Conservation (phyloP, 2,113 vertebrate species). For the Xenotilapia longispinis region DNA sequence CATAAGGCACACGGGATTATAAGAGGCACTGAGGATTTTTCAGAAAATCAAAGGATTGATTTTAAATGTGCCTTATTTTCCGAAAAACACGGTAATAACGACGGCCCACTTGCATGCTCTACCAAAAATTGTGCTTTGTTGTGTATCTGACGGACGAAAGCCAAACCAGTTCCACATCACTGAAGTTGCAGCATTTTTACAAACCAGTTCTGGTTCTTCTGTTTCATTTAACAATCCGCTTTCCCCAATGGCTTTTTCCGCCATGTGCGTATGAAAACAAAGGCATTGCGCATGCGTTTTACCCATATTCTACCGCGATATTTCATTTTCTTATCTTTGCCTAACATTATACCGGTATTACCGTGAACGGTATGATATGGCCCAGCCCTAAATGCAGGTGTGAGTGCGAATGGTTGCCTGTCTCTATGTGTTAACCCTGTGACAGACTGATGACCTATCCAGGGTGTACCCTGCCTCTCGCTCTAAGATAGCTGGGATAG, state of each 20-base stretch:
- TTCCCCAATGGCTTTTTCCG: not conserved
- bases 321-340: not conserved
- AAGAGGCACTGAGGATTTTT: not conserved
- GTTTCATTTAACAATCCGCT: fast-evolving
- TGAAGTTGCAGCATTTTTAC: not conserved
- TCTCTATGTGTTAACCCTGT: not conserved
- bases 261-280: not conserved
- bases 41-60: not conserved
- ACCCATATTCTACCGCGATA: not conserved
- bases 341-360: not conserved
- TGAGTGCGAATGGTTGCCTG: not conserved
- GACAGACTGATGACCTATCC: fast-evolving
- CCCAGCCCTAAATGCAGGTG: not conserved
- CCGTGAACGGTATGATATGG: fast-evolving
- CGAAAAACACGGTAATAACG: fast-evolving
- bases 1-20: not conserved
- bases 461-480: not conserved
- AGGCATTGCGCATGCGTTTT: not conserved
- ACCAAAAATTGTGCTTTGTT: not conserved
- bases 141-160: not conserved
- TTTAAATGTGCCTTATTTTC: not conserved
- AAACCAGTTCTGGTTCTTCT: not conserved
- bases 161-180: not conserved
- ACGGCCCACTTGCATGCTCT: fast-evolving
- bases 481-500: not conserved